These are phyloP conservation scores for Myodes glareolus DNA, from an alignment of 2,113 vertebrate species.

Conservation along the genomic window DNA sequence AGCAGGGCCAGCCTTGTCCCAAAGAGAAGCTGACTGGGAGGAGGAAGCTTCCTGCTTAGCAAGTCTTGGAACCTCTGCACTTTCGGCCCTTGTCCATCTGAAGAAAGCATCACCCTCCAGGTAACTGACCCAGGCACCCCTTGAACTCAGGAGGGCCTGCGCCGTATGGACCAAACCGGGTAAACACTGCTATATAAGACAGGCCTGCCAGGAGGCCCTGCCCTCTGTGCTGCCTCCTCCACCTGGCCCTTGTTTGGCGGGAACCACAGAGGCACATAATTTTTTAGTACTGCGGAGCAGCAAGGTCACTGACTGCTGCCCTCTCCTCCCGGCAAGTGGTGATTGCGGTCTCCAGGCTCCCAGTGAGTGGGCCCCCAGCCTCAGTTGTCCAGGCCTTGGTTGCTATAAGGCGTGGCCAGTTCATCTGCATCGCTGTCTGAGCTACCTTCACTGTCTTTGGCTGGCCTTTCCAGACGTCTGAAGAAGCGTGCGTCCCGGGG, in stretches of 20 bases:
- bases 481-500: conserved; percentile 87
- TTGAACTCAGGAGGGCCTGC: background rate
- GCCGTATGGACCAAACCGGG: background rate
- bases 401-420: conserved; percentile 76
- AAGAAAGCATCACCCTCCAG: background rate
- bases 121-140: background rate
- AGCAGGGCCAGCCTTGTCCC: conserved; percentile 12
- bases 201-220: background rate
- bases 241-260: background rate
- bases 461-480: conserved; percentile 80
- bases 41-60: background rate
- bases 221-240: background rate
- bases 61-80: background rate
- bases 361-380: background rate
- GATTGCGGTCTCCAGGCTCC: background rate
- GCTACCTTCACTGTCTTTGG: conserved; percentile 94
- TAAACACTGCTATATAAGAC: conserved; percentile 60
- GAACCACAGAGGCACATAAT: background rate
- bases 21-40: background rate
- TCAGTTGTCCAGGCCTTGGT: conserved; percentile 79
- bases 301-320: background rate
- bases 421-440: conserved; percentile 91
- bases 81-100: background rate
- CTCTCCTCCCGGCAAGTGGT: background rate
- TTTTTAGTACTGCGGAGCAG: background rate